A percentile compares a stretch with the other conserved stretches of the same genome.
phyloP scores from a whole-genome alignment of 23 tunicate species.

The Styela clava region DNA sequence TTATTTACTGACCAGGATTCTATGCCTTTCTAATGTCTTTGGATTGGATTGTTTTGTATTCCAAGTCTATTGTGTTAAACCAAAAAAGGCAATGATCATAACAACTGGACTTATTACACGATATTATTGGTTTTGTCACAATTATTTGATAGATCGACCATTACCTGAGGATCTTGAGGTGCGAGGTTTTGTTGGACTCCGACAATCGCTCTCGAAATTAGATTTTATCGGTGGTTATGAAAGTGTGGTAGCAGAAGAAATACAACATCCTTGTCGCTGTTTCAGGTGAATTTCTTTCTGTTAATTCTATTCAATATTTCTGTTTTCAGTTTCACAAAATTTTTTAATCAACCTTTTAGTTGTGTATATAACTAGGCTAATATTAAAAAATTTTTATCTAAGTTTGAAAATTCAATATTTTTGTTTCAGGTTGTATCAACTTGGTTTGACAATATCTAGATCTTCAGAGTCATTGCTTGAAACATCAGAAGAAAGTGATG shows the following conservation, averaged over 20 bases:
- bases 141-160: constrained; percentile 59
- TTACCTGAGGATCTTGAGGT: constrained; percentile 88
- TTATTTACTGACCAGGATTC: no score
- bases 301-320: neutral
- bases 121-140: no score
- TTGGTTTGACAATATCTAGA: constrained; percentile 44
- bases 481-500: constrained; percentile 47
- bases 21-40: no score
- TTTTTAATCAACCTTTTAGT: no score
- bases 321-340: neutral
- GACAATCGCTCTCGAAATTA: constrained; percentile 55
- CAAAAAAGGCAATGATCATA: no score
- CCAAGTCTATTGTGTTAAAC: no score
- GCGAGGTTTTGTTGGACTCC: constrained; percentile 83
- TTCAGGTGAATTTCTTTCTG: constrained; percentile 45
- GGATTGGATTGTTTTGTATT: no score
- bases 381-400: no score
- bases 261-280: constrained; percentile 77
- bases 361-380: no score
- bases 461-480: constrained; percentile 30
- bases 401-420: no score
- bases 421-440: constrained; percentile 62
- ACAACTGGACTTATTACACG: no score
- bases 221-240: constrained; percentile 58
- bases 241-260: constrained; percentile 46